These are phyloP conservation scores for Zosterops hypoxanthus DNA, from an alignment of 2,113 vertebrate genomes.

Conservation along the genomic window DNA sequence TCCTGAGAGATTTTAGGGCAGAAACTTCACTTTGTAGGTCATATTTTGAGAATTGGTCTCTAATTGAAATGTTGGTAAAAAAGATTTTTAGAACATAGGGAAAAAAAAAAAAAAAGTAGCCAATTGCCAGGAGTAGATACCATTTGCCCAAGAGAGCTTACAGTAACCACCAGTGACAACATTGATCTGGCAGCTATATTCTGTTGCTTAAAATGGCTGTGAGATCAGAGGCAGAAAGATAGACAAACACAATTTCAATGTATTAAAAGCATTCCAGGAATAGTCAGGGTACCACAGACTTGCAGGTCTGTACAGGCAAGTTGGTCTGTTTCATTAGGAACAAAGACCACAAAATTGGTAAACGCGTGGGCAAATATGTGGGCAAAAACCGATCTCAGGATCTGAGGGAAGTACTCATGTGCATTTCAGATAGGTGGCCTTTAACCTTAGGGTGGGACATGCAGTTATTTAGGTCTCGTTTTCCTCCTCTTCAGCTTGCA, in stretches of 20 bases:
- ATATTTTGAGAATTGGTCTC: neutral
- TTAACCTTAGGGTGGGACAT: neutral
- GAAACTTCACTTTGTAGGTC: neutral
- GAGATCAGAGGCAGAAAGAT: neutral
- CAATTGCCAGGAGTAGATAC: neutral
- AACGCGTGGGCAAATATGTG: neutral
- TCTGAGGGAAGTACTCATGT: neutral
- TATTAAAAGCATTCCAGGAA: constrained; percentile 29
- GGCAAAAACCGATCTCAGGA: neutral
- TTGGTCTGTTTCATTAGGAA: neutral
- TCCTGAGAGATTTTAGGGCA: neutral
- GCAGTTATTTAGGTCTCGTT: neutral
- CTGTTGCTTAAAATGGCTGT: neutral
- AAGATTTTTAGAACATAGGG: neutral
- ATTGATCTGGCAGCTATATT: neutral
- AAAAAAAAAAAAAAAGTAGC: neutral
- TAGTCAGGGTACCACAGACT: neutral
- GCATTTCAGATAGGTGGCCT: neutral
- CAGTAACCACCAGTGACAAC: neutral
- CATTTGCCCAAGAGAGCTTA: neutral
- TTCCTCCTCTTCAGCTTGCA: neutral
- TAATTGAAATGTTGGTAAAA: neutral
- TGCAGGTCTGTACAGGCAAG: neutral
- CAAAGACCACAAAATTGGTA: neutral
- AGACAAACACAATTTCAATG: neutral